Conservation (phyloP, 2,113 vertebrate genomes). For the Sylvicapra grimmia region DNA sequence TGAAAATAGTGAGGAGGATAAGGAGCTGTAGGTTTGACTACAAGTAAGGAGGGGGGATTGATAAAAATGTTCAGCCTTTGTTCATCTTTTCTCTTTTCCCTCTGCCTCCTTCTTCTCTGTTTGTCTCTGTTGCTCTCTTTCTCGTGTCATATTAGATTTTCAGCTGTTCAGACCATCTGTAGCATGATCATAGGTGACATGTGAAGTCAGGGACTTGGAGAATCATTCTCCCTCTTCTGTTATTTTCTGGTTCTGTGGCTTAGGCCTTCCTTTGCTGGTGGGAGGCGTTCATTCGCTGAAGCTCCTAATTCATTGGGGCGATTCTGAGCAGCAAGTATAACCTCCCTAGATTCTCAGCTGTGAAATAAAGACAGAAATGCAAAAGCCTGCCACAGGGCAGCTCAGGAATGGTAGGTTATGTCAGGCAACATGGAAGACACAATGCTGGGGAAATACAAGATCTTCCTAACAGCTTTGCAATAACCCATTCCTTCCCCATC, state of each 20-base stretch:
- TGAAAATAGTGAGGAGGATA: background rate
- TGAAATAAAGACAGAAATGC: slow-evolving; percentile 40
- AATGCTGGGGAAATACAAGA: background rate
- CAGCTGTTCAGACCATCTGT: background rate
- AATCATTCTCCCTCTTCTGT: background rate
- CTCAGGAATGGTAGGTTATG: background rate
- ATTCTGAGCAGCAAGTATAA: background rate
- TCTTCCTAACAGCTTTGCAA: background rate
- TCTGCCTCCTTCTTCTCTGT: background rate
- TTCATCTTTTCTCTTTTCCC: background rate
- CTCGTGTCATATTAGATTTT: background rate
- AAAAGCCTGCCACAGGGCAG: background rate
- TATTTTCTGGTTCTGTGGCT: background rate
- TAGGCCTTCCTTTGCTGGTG: background rate
- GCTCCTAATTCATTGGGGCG: background rate
- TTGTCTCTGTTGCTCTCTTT: background rate
- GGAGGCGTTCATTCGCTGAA: background rate
- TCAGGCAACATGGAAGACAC: background rate
- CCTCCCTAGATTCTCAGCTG: background rate
- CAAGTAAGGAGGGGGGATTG: background rate
- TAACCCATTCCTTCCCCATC: background rate
- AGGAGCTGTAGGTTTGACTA: background rate
- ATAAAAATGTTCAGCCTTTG: background rate
- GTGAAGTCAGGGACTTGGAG: background rate
- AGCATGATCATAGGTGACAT: background rate